A percentile compares a stretch with the other conserved stretches of the same genome.
Conservation (phyloP, 2,888 invertebrate genomes). For the Cotesia congregata region DNA sequence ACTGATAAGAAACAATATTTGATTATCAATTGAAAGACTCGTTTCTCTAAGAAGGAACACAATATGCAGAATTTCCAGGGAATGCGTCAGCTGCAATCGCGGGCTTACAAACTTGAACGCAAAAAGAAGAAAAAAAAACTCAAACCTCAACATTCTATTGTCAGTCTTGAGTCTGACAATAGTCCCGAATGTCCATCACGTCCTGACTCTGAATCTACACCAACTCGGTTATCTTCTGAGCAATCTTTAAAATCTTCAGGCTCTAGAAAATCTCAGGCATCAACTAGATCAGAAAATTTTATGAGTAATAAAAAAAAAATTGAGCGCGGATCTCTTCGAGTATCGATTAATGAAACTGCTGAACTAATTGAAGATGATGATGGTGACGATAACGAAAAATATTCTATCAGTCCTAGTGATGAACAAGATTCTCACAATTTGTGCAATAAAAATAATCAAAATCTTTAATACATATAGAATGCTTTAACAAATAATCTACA, state of each 20-base stretch:
- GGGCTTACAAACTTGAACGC: conserved; percentile 44
- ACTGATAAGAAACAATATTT: background rate
- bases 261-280: conserved; percentile 54
- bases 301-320: conserved; percentile 61
- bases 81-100: conserved; percentile 46
- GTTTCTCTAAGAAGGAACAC: conserved; percentile 49
- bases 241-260: conserved; percentile 58
- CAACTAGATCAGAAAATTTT: conserved; percentile 52
- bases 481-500: too few species aligned
- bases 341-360: conserved; percentile 71
- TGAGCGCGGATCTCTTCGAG: conserved; percentile 65
- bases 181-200: conserved; percentile 56
- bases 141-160: conserved; percentile 53
- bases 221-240: conserved; percentile 52
- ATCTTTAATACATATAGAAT: background rate
- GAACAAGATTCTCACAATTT: conserved; percentile 9
- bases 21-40: conserved; percentile 7
- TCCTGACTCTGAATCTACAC: conserved; percentile 62
- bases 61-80: conserved; percentile 55
- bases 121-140: conserved; percentile 53
- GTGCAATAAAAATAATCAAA: conserved; percentile 24
- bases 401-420: conserved; percentile 43
- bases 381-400: conserved; percentile 49
- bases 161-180: conserved; percentile 59
- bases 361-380: conserved; percentile 65